Evolutionary conservation across 2,797 vertebrate species (phyloP).

Genomic region (Sternotherus odoratus): DNA sequence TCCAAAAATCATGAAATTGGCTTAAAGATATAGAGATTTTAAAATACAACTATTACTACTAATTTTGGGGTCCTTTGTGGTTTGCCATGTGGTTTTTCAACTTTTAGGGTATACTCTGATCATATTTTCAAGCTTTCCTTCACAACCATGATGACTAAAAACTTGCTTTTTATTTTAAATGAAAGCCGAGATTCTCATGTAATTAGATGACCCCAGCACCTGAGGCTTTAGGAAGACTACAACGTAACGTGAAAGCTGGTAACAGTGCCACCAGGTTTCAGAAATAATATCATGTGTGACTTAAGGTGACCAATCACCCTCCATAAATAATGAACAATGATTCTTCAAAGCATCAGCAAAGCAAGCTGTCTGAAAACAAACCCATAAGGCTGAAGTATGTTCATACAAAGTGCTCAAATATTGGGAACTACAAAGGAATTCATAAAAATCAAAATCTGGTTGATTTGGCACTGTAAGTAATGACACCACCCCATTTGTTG

Average conservation of each 20-base stretch:
- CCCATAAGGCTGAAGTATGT: not conserved
- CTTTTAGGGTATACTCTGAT: not conserved
- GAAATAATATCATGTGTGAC: not conserved
- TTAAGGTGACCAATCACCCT: not conserved
- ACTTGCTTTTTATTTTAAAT: not conserved
- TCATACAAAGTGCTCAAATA: not conserved
- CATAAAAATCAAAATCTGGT: not conserved
- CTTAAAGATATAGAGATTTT: not conserved
- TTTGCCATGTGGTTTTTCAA: not conserved
- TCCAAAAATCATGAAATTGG: not conserved
- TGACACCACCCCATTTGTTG: not conserved
- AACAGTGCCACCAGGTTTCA: not conserved
- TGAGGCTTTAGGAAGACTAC: not conserved
- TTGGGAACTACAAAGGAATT: not conserved
- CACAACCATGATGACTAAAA: not conserved
- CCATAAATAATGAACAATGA: not conserved
- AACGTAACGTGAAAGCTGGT: not conserved
- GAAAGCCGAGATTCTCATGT: not conserved
- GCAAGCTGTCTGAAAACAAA: not conserved
- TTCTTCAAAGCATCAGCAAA: not conserved
- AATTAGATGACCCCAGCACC: not conserved
- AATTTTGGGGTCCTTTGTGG: not conserved
- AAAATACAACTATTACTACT: not conserved
- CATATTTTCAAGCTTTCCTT: not conserved
- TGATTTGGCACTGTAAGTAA: not conserved